Evolutionary conservation across 2,113 vertebrate genomes (phyloP), one percentile per base, ranked within the genome.

Genomic region (Elephas maximus): DNA sequence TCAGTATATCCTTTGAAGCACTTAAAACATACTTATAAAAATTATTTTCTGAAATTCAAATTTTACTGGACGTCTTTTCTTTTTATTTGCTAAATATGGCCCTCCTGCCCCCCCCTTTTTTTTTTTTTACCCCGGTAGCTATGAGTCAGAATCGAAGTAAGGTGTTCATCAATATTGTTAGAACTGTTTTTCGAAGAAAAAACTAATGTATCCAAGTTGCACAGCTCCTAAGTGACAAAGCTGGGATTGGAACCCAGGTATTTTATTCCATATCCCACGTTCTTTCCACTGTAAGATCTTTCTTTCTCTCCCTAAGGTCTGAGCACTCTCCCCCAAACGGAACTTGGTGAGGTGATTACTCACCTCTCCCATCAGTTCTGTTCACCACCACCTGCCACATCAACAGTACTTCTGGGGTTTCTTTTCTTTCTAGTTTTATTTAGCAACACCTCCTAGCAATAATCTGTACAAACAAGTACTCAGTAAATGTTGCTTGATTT

Each of bases 1-100:
- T 88, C 73, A 92, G n/a, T 63, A 51, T 97, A 20, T 76, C n/a
- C 45, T 21, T 41, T 62, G 23, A 95, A 90, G n/a, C 37, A 73
- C 41, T 85, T 92, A 76, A 93, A 37, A 80, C 30, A 48, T 33
- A 67, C 28, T 48, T 48, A 5, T 24, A 62, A 89, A 76, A 45
- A 51, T 44, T 78, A 95, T 67, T 95, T 76, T 76, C 8, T 76
- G n/a, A 76, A 76, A 44, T 76, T 90, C 67, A 79, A 21, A 41
- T 84, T 92, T 89, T 71, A 95, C 28, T 81, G 7, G 4, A 48
- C 7, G 51, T 30, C 18, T 14, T 83, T 37, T 92, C 60, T 11
- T 96, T 90, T 77, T 90, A 73, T 51, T 82, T 96, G 73, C 65
- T 88, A 92, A 53, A 63, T 95, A 21, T 92, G 90, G 7, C 60